phyloP scores from a whole-genome alignment of 2,113 vertebrate genomes.

The Ranitomeya imitator region DNA sequence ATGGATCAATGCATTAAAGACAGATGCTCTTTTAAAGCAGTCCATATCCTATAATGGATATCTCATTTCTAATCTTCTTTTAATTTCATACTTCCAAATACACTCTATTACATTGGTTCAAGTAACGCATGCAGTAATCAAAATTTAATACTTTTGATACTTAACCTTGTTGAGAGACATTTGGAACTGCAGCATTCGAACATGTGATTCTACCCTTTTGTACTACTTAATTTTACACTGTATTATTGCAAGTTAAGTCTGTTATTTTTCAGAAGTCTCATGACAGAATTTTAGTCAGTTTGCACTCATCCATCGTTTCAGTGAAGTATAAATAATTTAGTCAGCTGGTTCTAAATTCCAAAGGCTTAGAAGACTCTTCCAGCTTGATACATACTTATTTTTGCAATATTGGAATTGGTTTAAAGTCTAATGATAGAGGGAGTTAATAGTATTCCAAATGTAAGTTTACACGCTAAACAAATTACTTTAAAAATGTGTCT shows the following conservation, averaged over 20 bases:
- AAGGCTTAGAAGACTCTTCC: constrained; percentile 28
- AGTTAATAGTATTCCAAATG: background rate
- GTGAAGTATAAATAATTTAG: constrained; percentile 46
- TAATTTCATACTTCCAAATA: background rate
- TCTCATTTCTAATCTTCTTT: background rate
- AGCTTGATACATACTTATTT: background rate
- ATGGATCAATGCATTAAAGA: no score
- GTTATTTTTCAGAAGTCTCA: constrained; percentile 52
- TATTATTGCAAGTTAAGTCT: constrained; percentile 35
- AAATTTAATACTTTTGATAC: background rate
- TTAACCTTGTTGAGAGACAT: background rate
- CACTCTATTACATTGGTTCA: background rate
- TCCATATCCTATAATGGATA: background rate
- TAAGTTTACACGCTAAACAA: background rate
- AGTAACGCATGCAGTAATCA: background rate
- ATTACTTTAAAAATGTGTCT: no score
- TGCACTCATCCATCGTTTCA: constrained; percentile 41
- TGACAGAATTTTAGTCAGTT: constrained; percentile 46
- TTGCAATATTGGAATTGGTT: background rate
- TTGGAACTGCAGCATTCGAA: background rate
- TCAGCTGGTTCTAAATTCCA: constrained; percentile 53
- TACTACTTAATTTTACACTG: constrained; percentile 3
- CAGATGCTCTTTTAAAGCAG: background rate
- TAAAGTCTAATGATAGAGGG: background rate
- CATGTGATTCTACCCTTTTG: constrained; percentile 18